phyloP scores from a whole-genome alignment of 2,797 vertebrate genomes.

The Balearica regulorum region DNA sequence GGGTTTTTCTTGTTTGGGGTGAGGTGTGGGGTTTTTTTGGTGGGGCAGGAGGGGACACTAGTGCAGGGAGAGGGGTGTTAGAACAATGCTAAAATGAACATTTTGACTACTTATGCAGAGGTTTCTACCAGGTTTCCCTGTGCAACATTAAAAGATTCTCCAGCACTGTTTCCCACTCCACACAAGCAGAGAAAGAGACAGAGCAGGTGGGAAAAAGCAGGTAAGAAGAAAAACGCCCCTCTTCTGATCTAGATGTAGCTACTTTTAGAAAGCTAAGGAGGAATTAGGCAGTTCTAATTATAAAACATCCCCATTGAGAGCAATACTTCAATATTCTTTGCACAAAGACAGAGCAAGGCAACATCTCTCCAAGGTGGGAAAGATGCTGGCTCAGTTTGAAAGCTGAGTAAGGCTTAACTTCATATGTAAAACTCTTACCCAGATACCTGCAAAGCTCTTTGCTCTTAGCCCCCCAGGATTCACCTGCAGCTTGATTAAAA shows the following conservation, averaged over 20 bases:
- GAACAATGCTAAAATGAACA: background rate
- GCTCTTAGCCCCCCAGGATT: background rate
- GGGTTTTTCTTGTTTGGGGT: background rate
- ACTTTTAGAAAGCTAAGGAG: constrained; percentile 31
- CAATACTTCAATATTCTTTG: constrained; percentile 14
- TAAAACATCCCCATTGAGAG: background rate
- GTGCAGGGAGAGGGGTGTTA: background rate
- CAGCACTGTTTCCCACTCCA: background rate
- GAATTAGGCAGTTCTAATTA: constrained; percentile 19
- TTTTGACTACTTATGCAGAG: background rate
- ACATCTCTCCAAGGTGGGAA: background rate
- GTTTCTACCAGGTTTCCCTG: background rate
- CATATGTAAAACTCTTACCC: background rate
- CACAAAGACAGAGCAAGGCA: background rate
- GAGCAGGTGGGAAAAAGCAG: background rate
- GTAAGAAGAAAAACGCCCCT: background rate
- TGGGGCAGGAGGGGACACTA: background rate
- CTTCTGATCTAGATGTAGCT: background rate
- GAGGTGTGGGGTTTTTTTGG: background rate
- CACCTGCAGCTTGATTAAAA: background rate
- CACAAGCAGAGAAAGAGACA: background rate
- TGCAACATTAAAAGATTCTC: background rate
- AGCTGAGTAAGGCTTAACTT: background rate
- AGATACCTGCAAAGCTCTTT: background rate
- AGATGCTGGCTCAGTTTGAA: background rate